phyloP scores from a whole-genome alignment of 2,113 vertebrate species.

The Megaceryle torquata region DNA sequence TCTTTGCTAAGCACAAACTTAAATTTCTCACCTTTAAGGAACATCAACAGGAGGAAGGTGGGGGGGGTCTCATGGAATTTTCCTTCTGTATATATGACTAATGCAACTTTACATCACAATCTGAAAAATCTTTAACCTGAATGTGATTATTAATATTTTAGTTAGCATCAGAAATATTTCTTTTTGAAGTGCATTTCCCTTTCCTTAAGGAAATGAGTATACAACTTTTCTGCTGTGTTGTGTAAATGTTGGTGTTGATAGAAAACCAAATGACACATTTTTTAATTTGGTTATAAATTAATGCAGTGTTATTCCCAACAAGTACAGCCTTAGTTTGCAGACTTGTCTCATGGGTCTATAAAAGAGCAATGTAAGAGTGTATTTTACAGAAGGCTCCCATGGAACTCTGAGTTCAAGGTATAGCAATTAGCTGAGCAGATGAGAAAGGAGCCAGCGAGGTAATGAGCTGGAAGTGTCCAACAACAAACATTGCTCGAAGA shows the following conservation, averaged over 20 bases:
- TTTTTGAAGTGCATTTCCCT: background rate
- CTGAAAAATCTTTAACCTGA: background rate
- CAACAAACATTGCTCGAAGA: slow-evolving; percentile 41
- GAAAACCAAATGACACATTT: background rate
- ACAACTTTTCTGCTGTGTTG: background rate
- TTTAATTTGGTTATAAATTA: background rate
- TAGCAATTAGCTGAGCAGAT: slow-evolving; percentile 55
- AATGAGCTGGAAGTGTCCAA: slow-evolving; percentile 51
- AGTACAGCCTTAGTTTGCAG: background rate
- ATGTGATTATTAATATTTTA: background rate
- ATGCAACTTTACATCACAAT: background rate
- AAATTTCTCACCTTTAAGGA: background rate
- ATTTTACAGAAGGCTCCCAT: slow-evolving; percentile 41
- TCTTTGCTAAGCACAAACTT: background rate
- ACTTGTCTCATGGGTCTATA: background rate
- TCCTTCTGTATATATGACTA: background rate
- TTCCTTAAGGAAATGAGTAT: background rate
- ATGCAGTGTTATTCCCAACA: background rate
- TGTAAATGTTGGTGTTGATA: background rate
- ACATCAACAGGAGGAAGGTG: background rate
- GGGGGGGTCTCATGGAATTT: background rate
- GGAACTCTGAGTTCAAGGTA: background rate
- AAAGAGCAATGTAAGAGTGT: slow-evolving; percentile 64
- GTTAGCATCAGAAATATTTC: background rate
- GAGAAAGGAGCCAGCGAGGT: background rate